Base-by-base conservation (phyloP, 1,140 invertebrate genomes). In the Diorhabda sublineata region DNA sequence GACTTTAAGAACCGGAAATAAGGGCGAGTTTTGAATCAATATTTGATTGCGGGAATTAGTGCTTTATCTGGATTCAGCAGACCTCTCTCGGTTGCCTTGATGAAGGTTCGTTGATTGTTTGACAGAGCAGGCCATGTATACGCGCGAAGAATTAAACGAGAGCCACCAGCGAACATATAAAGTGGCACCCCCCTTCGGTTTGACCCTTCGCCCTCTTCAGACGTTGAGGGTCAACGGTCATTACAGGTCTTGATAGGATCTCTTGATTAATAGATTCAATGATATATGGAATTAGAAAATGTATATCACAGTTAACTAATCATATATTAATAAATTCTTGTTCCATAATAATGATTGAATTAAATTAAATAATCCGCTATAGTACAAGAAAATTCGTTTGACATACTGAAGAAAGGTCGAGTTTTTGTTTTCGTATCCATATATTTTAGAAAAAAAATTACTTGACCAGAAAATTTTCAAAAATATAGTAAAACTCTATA, bases 11-110 rank as follows among this genome's bases (percentile, higher is more conserved):
- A 76, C 64, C 70, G 71, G 76, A 74, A 76, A 78, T 74, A 71
- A 75, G 73, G 77, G 77, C 71, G 79, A 80, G 75, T 81, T 81
- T 81, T 81, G 79, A 81, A 81, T 81, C 79, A 81, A 81, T 81
- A 81, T 81, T 81, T 81, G 79, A 81, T 81, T 80, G 79, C 78
- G 79, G 79, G 79, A 81, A 81, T 81, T 81, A 81, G 79, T 76
- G 77, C 79, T 81, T 80, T 81, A 81, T 81, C 79, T 78, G 79
- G 78, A 80, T 80, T 78, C 78, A 78, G 79, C 79, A 81, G 79
- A 78, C 78, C 77, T 77, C 79, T 76, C 72, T 56, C 58, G 68
- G 45, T 58, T 8, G 58, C 68, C 75, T 79, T 80, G 78, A 79
- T 80, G 78, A 81, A 80, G 79, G 78, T 81, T 76, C 73, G 74